A percentile compares a stretch with the other conserved stretches of the same genome.
Conservation (phyloP, 2,113 vertebrate species). For the Nothobranchius furzeri region DNA sequence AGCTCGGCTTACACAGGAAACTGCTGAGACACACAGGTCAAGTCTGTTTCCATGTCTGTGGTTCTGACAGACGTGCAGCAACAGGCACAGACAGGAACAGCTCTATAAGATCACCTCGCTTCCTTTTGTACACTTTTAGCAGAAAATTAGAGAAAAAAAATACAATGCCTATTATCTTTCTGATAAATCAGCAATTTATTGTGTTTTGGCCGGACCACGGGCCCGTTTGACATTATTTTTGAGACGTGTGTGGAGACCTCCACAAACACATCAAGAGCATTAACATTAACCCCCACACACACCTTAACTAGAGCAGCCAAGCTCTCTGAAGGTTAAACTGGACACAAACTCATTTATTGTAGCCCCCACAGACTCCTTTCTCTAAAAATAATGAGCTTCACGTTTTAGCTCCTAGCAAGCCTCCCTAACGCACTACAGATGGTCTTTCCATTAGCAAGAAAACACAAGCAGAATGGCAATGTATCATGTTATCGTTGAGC, state of each 20-base stretch:
- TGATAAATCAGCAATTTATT: conserved; percentile 26
- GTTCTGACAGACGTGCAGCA: conserved; percentile 52
- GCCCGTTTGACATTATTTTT: conserved; percentile 49
- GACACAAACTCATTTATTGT: conserved; percentile 73
- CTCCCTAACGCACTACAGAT: conserved; percentile 69
- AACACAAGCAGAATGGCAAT: conserved; percentile 68
- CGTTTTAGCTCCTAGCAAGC: conserved; percentile 72
- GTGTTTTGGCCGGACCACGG: conserved; percentile 12
- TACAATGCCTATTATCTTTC: not conserved
- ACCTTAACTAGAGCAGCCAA: conserved; percentile 50
- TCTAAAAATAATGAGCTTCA: conserved; percentile 69
- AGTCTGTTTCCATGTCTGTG: conserved; percentile 69
- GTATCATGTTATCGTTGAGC: conserved; percentile 69
- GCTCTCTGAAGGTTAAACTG: conserved; percentile 74
- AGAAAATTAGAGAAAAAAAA: conserved; percentile 7
- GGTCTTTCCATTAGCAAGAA: conserved; percentile 72
- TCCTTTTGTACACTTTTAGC: conserved; percentile 30
- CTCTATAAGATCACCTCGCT: conserved; percentile 40
- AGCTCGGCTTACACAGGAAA: conserved; percentile 71
- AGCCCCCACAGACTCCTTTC: conserved; percentile 51
- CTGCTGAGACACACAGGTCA: conserved; percentile 73
- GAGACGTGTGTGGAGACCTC: conserved; percentile 30
- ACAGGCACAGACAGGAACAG: conserved; percentile 18
- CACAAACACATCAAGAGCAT: conserved; percentile 43
- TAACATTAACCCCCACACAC: conserved; percentile 31